These are phyloP conservation scores for Channa argus DNA, from an alignment of 2,113 vertebrate species.

Conservation along the genomic window DNA sequence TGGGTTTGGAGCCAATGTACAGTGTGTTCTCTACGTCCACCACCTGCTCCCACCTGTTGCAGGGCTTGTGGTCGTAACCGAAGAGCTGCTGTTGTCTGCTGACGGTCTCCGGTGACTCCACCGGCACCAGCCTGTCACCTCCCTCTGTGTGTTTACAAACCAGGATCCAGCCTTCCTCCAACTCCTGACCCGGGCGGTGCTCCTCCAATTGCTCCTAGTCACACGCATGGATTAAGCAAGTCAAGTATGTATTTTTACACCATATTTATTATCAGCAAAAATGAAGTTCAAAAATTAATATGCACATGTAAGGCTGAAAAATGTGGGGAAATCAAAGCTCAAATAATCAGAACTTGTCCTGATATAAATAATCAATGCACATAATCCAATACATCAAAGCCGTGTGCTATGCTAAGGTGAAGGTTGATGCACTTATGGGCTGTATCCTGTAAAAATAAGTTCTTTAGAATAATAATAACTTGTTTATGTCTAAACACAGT, in stretches of 20 bases:
- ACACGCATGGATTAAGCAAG: not conserved
- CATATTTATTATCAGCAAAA: no score
- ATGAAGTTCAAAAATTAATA: no score
- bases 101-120: constrained; percentile 90
- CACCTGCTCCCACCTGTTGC: constrained; percentile 95
- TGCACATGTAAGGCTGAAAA: no score
- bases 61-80: constrained; percentile 92
- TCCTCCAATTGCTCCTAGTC: constrained; percentile 94
- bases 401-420: no score
- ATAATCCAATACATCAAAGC: no score
- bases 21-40: constrained; percentile 91
- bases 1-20: constrained; percentile 88
- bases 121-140: constrained; percentile 92
- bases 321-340: no score
- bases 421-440: no score
- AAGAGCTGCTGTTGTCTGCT: constrained; percentile 94
- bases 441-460: no score
- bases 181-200: constrained; percentile 86
- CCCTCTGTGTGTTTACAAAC: constrained; percentile 94
- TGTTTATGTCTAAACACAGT: no score
- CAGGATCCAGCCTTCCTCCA: constrained; percentile 94
- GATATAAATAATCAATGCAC: no score
- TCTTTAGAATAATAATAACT: no score
- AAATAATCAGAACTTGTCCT: no score
- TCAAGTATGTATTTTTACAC: not conserved